Conservation (phyloP, 2,113 vertebrate genomes). For the Grammomys dolichurus region DNA sequence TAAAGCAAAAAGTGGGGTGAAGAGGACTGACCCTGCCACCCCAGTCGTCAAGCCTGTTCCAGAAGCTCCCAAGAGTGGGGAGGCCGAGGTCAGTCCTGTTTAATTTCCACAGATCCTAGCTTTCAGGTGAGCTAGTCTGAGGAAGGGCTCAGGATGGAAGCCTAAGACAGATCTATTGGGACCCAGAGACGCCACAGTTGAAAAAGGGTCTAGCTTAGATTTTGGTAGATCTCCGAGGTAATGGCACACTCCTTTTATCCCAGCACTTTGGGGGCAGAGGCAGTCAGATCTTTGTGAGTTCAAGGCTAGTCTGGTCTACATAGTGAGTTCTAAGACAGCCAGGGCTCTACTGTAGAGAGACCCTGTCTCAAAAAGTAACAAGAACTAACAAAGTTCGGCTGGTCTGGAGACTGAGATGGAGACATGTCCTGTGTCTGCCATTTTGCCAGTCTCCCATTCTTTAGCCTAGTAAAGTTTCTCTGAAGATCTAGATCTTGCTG, state of each 20-base stretch:
- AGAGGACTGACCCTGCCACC: constrained; percentile 83
- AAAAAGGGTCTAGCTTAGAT: not conserved
- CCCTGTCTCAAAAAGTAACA: not conserved
- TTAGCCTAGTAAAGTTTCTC: constrained; percentile 22
- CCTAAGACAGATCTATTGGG: not conserved
- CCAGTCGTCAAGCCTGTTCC: constrained; percentile 88
- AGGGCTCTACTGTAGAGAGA: not conserved
- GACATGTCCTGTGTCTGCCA: not conserved
- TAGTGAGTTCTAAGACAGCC: not conserved
- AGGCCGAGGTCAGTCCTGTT: constrained; percentile 93
- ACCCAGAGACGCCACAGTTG: not conserved
- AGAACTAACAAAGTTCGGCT: not conserved
- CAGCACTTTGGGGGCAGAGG: not conserved
- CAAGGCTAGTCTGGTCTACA: not conserved
- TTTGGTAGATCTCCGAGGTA: not conserved
- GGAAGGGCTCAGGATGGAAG: not conserved
- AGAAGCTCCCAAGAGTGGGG: constrained; percentile 90
- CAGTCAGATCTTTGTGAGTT: not conserved
- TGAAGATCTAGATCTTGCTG: constrained; percentile 3
- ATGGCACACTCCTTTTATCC: not conserved
- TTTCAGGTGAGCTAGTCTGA: not conserved
- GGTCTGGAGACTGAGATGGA: not conserved
- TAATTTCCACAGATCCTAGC: not conserved
- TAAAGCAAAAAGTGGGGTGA: constrained; percentile 81
- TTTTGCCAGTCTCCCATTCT: not conserved